Percentiles rank a stretch among this genome's conserved stretches.
Evolutionary conservation across 2,113 vertebrate genomes (phyloP).

Genomic region (Diphyllodes magnificus): DNA sequence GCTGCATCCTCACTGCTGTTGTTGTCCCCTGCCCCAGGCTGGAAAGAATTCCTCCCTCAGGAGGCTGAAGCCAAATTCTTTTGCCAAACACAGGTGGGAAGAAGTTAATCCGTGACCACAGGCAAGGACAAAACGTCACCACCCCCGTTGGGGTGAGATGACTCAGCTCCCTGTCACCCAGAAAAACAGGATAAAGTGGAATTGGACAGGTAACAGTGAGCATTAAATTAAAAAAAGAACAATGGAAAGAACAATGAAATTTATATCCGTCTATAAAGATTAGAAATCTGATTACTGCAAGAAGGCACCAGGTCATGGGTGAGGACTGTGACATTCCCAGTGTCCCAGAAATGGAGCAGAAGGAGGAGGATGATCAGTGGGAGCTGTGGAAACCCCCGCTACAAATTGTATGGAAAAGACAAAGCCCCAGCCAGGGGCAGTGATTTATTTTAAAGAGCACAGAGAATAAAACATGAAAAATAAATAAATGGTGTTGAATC

Average conservation of each 20-base stretch:
- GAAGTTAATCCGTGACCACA: not conserved
- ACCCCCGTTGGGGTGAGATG: not conserved
- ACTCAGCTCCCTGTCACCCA: not conserved
- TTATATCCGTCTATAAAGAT: not conserved
- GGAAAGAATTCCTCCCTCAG: not conserved
- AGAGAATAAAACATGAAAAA: not conserved
- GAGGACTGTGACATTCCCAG: not conserved
- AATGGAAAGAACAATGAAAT: not conserved
- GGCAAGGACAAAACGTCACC: not conserved
- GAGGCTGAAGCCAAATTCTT: not conserved
- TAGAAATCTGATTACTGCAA: not conserved
- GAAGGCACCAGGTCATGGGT: not conserved
- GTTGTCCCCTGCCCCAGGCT: not conserved
- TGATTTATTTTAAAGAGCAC: not conserved
- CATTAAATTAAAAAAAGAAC: not conserved
- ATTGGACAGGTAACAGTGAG: not conserved
- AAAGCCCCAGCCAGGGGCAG: not conserved
- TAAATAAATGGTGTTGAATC: not conserved
- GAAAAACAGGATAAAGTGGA: not conserved
- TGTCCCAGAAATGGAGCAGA: not conserved
- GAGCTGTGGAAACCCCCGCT: not conserved
- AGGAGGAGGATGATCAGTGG: not conserved
- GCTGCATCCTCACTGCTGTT: not conserved
- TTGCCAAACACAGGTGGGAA: not conserved
- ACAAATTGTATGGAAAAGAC: not conserved